phyloP scores from a whole-genome alignment of 2,797 vertebrate species.

The Pampus argenteus region DNA sequence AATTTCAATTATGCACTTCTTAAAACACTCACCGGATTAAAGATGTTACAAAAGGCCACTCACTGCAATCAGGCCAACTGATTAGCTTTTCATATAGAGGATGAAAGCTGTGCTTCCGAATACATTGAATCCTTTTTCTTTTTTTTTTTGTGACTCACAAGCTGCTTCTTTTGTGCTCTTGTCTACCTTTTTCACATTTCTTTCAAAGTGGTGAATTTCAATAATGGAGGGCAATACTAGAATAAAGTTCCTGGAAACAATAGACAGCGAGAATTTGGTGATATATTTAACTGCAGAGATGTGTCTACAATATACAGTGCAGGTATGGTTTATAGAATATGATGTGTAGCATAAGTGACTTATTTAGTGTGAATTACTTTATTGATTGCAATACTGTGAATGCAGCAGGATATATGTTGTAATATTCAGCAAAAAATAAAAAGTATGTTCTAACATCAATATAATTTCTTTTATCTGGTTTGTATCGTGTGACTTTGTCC shows the following conservation, averaged over 20 bases:
- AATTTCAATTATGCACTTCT: conserved; percentile 91
- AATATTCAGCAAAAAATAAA: no score
- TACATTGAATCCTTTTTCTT: conserved; percentile 50
- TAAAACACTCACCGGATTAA: conserved; percentile 86
- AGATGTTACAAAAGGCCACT: conserved; percentile 84
- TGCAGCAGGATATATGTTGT: no score
- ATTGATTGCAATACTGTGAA: no score
- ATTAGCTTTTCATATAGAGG: conserved; percentile 82
- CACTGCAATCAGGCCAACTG: conserved; percentile 80
- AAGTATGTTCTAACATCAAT: no score
- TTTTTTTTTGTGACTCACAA: conserved; percentile 51
- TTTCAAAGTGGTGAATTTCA: conserved; percentile 46
- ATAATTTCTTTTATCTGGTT: no score
- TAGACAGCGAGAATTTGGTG: not conserved
- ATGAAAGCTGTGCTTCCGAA: conserved; percentile 69
- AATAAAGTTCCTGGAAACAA: conserved; percentile 19
- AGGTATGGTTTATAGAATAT: not conserved
- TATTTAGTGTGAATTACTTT: no score
- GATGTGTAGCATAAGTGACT: not conserved
- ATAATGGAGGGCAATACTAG: conserved; percentile 36
- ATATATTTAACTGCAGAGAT: not conserved
- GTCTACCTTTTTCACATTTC: conserved; percentile 31
- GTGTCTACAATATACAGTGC: not conserved
- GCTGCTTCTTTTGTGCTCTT: conserved; percentile 54
- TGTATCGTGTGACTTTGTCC: no score